Percentiles rank a stretch among this genome's conserved stretches.
These are phyloP conservation scores for Wasmannia auropunctata DNA, from an alignment of 1,140 invertebrate genomes.

Conservation along the genomic window DNA sequence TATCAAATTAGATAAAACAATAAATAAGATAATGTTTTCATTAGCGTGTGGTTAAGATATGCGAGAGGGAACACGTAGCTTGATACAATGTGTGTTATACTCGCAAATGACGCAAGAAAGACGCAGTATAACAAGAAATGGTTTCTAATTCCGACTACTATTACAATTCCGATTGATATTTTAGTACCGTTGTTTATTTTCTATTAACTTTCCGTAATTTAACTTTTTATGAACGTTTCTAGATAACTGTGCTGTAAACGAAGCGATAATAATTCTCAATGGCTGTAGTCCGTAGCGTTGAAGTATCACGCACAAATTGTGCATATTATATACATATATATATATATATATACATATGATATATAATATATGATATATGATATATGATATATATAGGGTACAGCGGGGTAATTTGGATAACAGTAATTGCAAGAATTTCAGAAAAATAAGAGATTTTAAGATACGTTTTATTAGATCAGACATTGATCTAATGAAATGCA, in stretches of 20 bases:
- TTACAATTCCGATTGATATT: neutral
- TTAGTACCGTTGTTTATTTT: neutral
- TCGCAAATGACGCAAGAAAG: neutral
- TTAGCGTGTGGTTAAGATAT: conserved; percentile 36
- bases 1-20: conserved; percentile 4
- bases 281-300: neutral
- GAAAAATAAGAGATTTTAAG: too few species aligned
- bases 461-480: too few species aligned
- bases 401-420: too few species aligned
- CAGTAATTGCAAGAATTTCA: too few species aligned
- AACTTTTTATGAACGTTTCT: neutral
- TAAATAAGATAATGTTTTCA: conserved; percentile 15
- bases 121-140: neutral
- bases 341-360: too few species aligned
- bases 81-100: neutral
- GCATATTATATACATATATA: too few species aligned
- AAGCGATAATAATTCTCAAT: neutral
- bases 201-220: neutral
- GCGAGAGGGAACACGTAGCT: neutral
- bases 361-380: too few species aligned
- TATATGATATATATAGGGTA: too few species aligned
- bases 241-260: neutral
- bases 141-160: neutral
- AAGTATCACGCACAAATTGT: neutral
- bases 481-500: too few species aligned